phyloP scores from a whole-genome alignment of 2,113 vertebrate genomes.

The Myxocyprinus asiaticus region DNA sequence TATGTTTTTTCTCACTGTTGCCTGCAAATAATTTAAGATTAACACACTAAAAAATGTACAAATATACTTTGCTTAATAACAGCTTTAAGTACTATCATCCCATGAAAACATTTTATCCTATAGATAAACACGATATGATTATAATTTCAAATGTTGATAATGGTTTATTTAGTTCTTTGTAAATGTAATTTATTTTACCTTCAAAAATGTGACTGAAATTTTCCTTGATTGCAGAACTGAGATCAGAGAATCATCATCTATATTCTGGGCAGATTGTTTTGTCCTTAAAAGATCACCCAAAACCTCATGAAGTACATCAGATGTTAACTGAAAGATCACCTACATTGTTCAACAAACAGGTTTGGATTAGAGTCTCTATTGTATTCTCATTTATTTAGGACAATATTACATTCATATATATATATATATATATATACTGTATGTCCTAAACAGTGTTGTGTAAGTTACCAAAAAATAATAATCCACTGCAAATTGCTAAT shows the following conservation, averaged over 20 bases:
- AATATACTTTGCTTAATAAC: slow-evolving; percentile 1
- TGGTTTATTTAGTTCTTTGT: not conserved
- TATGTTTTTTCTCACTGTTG: slow-evolving; percentile 62
- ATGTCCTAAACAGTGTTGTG: too few relatives aligned
- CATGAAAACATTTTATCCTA: slow-evolving; percentile 1
- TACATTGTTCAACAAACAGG: slow-evolving; percentile 41
- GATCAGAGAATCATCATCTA: slow-evolving; percentile 6
- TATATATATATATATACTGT: not conserved
- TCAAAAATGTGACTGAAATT: slow-evolving; percentile 55
- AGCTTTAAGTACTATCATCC: not conserved
- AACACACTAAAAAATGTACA: not conserved
- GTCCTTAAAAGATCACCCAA: slow-evolving; percentile 44
- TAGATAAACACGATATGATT: too few relatives aligned
- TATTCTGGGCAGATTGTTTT: slow-evolving; percentile 41
- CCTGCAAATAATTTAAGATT: slow-evolving; percentile 52
- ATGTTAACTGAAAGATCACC: slow-evolving; percentile 70
- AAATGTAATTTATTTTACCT: slow-evolving; percentile 62
- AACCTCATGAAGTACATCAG: slow-evolving; percentile 60
- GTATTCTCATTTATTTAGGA: not conserved
- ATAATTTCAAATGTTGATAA: too few relatives aligned
- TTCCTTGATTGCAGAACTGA: slow-evolving; percentile 43
- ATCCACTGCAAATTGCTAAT: too few relatives aligned
- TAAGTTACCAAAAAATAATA: too few relatives aligned
- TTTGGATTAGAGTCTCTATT: not conserved
- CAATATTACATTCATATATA: not conserved